phyloP scores from a whole-genome alignment of 1,140 invertebrate genomes.

The Lepidurus packardi region DNA sequence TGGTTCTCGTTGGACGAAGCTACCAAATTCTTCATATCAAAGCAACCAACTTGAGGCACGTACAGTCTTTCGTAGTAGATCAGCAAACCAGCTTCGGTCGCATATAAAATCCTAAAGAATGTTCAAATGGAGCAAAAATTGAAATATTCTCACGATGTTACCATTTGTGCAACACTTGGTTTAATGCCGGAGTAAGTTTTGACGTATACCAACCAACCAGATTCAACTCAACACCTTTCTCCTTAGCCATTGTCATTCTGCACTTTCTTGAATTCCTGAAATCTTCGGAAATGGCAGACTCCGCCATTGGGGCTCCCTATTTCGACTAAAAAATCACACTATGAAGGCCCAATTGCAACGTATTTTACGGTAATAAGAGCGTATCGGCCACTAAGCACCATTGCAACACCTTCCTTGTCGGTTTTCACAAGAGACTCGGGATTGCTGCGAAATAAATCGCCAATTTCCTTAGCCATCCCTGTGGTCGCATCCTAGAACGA shows the following conservation, averaged over 20 bases:
- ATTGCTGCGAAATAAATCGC: constrained; percentile 6
- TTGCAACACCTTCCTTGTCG: not conserved
- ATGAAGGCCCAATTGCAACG: too few relatives aligned
- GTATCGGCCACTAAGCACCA: not conserved
- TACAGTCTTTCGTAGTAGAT: not conserved
- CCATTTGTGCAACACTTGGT: not conserved
- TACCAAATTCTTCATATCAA: not conserved
- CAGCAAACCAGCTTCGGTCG: not conserved
- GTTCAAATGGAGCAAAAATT: not conserved
- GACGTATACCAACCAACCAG: constrained; percentile 3
- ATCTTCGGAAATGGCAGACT: not conserved
- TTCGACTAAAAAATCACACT: not conserved
- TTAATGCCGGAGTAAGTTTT: not conserved
- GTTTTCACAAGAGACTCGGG: not conserved
- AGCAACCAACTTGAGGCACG: not conserved
- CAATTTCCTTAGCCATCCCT: not conserved
- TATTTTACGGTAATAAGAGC: not conserved
- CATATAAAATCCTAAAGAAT: not conserved
- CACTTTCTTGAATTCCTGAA: not conserved
- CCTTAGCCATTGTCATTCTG: not conserved
- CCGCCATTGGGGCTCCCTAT: not conserved
- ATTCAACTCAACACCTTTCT: not conserved
- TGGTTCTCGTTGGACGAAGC: not conserved
- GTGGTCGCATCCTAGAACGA: not conserved
- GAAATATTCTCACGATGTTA: not conserved